A percentile compares a stretch with the other conserved stretches of the same genome.
Conservation (phyloP, 2,797 vertebrate genomes). For the Pelodytes ibericus region DNA sequence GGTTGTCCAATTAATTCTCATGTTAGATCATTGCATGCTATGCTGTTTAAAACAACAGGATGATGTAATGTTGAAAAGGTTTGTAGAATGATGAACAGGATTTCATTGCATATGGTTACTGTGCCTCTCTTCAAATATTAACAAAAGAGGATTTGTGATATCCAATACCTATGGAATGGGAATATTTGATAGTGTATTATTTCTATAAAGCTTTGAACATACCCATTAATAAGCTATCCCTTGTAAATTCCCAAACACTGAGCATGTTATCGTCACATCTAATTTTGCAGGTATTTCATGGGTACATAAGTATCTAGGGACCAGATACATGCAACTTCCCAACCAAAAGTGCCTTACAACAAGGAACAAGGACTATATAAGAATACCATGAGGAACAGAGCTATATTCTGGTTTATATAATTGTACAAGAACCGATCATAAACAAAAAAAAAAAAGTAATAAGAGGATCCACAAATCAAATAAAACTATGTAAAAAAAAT, state of each 20-base stretch:
- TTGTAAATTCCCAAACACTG: conserved; percentile 59
- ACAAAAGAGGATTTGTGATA: not conserved
- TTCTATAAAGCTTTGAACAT: conserved; percentile 64
- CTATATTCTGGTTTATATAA: not conserved
- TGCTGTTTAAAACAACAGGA: conserved; percentile 42
- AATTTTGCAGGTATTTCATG: not conserved
- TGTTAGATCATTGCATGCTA: conserved; percentile 36
- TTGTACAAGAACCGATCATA: conserved; percentile 68
- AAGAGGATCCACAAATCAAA: conserved; percentile 69
- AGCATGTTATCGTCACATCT: too few relatives aligned
- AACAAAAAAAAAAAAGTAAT: too few relatives aligned
- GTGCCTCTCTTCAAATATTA: conserved; percentile 59
- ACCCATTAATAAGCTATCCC: conserved; percentile 60
- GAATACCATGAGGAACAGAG: not conserved
- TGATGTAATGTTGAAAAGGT: conserved; percentile 35
- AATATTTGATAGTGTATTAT: conserved; percentile 4
- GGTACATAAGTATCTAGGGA: conserved; percentile 30
- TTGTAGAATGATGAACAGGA: conserved; percentile 33
- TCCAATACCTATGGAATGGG: not conserved
- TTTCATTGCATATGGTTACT: conserved; percentile 58
- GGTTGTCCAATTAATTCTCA: conserved; percentile 31
- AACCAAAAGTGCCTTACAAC: not conserved
- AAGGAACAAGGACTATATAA: not conserved
- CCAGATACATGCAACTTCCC: not conserved
- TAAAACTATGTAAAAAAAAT: conserved; percentile 71